Base-by-base conservation (phyloP, 2,113 vertebrate species). In the Microcebus ravelobensis region DNA sequence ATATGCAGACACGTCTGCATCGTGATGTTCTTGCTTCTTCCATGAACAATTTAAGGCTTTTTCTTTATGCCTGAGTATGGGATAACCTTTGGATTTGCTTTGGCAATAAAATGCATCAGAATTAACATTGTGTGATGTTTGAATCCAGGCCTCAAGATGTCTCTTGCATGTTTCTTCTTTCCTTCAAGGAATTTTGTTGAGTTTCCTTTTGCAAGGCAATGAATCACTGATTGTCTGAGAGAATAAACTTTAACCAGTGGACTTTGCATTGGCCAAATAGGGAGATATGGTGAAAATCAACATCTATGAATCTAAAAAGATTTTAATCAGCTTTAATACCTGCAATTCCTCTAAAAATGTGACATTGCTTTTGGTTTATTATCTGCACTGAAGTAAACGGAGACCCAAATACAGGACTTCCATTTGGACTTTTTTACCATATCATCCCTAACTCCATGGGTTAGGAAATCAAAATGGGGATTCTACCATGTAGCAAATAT, bases 391-490 rank as follows among this genome's bases (percentile, higher is more conserved):
- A 82, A 59, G 1, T 36, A 71, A 84, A 79, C n/a, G 18, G 7
- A 65, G 6, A 50, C 14, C 1, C 45, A 85, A 57, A 27, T 63
- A 23, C 9, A 31, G 13, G 18, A 8, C 6, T 63, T 86, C 2
- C 13, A 48, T 57, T n/a, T 74, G 42, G 4, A 31, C 25, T 20
- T 65, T 57, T 92, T 93, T 90, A 48, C 7, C 67, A 42, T 45
- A 84, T 55, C 7, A 1, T 67, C 3, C 42, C 11, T 84, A 34
- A 39, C 8, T 48, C 0, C 6, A 18, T n/a, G 25, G 6, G 27
- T 89, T 79, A 90, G 36, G 8, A 94, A 90, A 73, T 9, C 20
- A 79, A 96, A 55, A 42, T 45, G 52, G 27, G 23, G 36, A 88
- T 36, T 93, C 50, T 84, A 10, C 3, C 10, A 36, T 29, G 14